phyloP scores from a whole-genome alignment of 2,113 vertebrate genomes.

The Platanista minor region DNA sequence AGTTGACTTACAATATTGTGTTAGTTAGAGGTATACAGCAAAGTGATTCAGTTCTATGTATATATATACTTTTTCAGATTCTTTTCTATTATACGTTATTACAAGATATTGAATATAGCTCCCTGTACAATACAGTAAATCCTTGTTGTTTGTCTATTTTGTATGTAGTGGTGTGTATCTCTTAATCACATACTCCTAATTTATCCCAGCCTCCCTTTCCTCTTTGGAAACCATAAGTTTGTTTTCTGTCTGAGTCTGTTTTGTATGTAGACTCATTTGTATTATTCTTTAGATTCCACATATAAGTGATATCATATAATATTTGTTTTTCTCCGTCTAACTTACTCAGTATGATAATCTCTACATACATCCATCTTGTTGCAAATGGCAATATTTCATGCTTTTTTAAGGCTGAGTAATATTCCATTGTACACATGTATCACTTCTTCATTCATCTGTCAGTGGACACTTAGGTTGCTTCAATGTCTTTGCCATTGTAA shows the following conservation, averaged over 20 bases:
- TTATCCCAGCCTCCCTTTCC: background rate
- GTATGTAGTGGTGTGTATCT: background rate
- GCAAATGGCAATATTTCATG: background rate
- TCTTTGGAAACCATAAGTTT: background rate
- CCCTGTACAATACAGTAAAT: background rate
- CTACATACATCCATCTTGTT: background rate
- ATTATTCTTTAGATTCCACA: background rate
- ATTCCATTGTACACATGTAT: background rate
- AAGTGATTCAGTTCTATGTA: background rate
- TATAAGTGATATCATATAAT: background rate
- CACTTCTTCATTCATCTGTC: background rate
- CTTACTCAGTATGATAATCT: background rate
- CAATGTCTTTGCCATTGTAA: background rate
- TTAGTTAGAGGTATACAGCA: background rate
- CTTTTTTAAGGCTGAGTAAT: background rate
- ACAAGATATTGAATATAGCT: background rate
- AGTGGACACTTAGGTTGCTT: background rate
- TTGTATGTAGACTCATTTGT: background rate
- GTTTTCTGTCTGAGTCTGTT: background rate
- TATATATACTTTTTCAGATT: background rate
- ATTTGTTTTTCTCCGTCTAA: background rate
- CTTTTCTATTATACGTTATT: background rate
- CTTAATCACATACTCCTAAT: background rate
- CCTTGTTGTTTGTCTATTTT: background rate
- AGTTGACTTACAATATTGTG: background rate